Conservation (phyloP, 2,888 invertebrate genomes). For the Drosophila anceps region DNA sequence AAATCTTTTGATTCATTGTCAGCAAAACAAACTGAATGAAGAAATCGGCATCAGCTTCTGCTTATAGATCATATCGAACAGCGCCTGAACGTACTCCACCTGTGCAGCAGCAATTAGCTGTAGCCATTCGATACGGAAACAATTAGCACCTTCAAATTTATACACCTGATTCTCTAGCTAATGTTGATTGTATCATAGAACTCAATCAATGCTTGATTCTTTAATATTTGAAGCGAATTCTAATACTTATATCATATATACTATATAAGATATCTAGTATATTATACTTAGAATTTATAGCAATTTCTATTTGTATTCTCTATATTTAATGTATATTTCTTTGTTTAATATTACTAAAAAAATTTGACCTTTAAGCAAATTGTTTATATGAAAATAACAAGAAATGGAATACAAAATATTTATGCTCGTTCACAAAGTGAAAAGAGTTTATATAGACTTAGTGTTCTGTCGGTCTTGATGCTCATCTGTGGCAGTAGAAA, state of each 20-base stretch:
- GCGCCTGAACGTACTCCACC: neutral
- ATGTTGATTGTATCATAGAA: neutral
- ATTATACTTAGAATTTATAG: neutral
- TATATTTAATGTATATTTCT: neutral
- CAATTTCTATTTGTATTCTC: neutral
- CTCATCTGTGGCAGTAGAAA: too few species aligned
- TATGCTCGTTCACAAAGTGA: neutral
- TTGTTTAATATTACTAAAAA: constrained; percentile 1
- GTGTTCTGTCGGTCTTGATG: too few species aligned
- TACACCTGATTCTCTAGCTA: neutral
- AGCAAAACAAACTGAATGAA: constrained; percentile 35
- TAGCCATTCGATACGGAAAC: constrained; percentile 6
- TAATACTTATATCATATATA: neutral
- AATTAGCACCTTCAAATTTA: constrained; percentile 17
- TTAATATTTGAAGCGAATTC: neutral
- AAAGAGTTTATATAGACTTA: neutral
- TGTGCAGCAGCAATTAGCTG: constrained; percentile 12
- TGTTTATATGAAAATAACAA: constrained; percentile 4
- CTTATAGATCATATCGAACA: constrained; percentile 10
- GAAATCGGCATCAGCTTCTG: constrained; percentile 1
- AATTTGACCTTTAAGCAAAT: neutral
- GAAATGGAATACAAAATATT: constrained; percentile 7
- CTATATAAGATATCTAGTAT: neutral
- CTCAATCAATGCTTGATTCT: neutral
- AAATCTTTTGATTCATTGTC: constrained; percentile 35